These are phyloP conservation scores for Tetranychus urticae DNA, from an alignment of 1,140 invertebrate genomes.

Conservation along the genomic window DNA sequence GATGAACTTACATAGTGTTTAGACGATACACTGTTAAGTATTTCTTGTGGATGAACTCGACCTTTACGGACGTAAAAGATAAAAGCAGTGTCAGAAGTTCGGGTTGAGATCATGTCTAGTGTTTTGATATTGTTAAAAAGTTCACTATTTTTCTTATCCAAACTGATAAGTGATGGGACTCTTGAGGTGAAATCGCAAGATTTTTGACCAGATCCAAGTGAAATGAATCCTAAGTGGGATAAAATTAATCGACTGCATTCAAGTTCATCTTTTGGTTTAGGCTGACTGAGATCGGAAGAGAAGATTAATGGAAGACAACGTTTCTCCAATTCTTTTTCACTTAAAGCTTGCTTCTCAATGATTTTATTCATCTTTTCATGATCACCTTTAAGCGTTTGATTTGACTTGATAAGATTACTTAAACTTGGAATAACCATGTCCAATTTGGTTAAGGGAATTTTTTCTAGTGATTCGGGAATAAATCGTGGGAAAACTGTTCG, in stretches of 20 bases:
- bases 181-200: background rate
- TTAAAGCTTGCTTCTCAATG: conserved; percentile 18
- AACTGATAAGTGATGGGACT: conserved; percentile 37
- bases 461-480: conserved; percentile 57
- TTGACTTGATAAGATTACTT: conserved; percentile 1
- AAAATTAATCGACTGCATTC: conserved; percentile 78
- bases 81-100: conserved; percentile 75
- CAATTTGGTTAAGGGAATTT: conserved; percentile 52
- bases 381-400: conserved; percentile 1
- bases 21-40: conserved; percentile 51
- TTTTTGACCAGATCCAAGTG: conserved; percentile 22
- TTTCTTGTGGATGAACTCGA: conserved; percentile 46
- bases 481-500: conserved; percentile 39
- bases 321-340: conserved; percentile 15
- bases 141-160: conserved; percentile 43
- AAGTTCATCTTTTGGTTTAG: conserved; percentile 43
- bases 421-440: conserved; percentile 4
- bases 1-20: conserved; percentile 34
- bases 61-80: conserved; percentile 77
- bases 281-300: conserved; percentile 46
- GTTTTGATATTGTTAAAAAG: conserved; percentile 45
- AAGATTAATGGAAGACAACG: conserved; percentile 15
- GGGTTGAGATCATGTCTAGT: conserved; percentile 50
- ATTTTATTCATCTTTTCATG: conserved; percentile 17
- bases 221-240: conserved; percentile 76